These are phyloP conservation scores for Xanthorhoe designata DNA, from an alignment of 2,888 invertebrate species.

Conservation along the genomic window DNA sequence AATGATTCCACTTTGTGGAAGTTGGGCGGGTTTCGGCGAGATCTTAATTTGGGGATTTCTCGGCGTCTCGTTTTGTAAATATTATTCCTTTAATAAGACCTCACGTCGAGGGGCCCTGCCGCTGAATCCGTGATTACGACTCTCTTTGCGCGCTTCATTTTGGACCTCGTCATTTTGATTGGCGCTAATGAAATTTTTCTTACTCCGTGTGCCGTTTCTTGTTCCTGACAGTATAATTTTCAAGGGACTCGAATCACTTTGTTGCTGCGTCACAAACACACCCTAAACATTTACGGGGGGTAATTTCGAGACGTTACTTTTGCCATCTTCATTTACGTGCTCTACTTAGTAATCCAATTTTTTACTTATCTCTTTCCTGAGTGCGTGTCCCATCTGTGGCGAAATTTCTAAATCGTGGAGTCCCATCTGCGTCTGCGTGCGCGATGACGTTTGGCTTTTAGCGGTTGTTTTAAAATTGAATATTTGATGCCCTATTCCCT, in stretches of 20 bases:
- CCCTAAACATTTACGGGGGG: slow-evolving; percentile 75
- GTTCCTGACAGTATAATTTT: slow-evolving; percentile 84
- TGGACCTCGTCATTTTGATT: slow-evolving; percentile 86
- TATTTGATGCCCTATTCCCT: slow-evolving; percentile 84
- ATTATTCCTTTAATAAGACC: slow-evolving; percentile 86
- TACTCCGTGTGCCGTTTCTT: slow-evolving; percentile 79
- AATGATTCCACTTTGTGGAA: slow-evolving; percentile 87
- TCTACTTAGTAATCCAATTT: slow-evolving; percentile 83
- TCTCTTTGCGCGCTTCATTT: slow-evolving; percentile 84
- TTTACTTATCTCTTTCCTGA: slow-evolving; percentile 78
- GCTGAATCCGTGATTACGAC: slow-evolving; percentile 85
- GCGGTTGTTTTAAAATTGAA: slow-evolving; percentile 86
- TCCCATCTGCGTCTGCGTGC: slow-evolving; percentile 80
- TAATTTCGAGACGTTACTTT: slow-evolving; percentile 75
- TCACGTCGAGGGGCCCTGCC: slow-evolving; percentile 82
- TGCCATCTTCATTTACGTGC: slow-evolving; percentile 78
- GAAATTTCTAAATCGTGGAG: slow-evolving; percentile 82
- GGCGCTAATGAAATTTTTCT: slow-evolving; percentile 86
- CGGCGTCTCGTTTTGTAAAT: slow-evolving; percentile 86
- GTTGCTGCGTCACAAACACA: slow-evolving; percentile 72
- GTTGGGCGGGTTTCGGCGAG: slow-evolving; percentile 85
- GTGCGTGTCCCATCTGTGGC: slow-evolving; percentile 84
- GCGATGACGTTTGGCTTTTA: slow-evolving; percentile 85
- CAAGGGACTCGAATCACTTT: slow-evolving; percentile 71
- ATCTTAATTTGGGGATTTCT: slow-evolving; percentile 86